These are phyloP conservation scores for Nephrotoma flavescens DNA, from an alignment of 2,888 invertebrate species.

Conservation along the genomic window DNA sequence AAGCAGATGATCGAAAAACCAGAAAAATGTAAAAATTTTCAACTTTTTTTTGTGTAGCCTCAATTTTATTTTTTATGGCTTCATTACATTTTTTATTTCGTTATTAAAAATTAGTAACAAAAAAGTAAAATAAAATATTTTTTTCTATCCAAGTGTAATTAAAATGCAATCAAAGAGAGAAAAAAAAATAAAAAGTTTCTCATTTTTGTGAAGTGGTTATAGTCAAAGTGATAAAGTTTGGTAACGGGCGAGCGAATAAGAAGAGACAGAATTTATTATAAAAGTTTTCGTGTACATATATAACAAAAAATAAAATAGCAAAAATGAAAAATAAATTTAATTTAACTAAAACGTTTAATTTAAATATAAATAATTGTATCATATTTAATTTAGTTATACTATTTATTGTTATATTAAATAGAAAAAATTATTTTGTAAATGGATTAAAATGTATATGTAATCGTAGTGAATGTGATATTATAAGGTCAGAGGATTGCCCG, in stretches of 20 bases:
- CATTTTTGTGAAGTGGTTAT: background rate
- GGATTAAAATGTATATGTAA: conserved; percentile 74
- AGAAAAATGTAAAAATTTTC: background rate
- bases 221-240: background rate
- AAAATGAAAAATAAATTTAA: conserved; percentile 1
- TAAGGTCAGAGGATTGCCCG: conserved; percentile 70
- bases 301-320: background rate
- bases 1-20: background rate
- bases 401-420: background rate
- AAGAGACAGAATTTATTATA: background rate
- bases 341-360: conserved; percentile 1
- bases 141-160: background rate
- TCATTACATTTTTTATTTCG: background rate
- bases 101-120: background rate
- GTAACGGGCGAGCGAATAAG: background rate
- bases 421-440: background rate
- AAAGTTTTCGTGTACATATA: background rate
- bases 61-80: background rate
- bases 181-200: background rate
- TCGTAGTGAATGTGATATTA: conserved; percentile 67
- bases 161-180: background rate
- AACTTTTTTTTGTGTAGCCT: background rate
- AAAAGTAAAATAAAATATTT: background rate
- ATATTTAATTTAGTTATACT: conserved; percentile 1
- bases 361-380: background rate